Conservation (phyloP, 2,888 invertebrate species). For the Dynastes grantii region DNA sequence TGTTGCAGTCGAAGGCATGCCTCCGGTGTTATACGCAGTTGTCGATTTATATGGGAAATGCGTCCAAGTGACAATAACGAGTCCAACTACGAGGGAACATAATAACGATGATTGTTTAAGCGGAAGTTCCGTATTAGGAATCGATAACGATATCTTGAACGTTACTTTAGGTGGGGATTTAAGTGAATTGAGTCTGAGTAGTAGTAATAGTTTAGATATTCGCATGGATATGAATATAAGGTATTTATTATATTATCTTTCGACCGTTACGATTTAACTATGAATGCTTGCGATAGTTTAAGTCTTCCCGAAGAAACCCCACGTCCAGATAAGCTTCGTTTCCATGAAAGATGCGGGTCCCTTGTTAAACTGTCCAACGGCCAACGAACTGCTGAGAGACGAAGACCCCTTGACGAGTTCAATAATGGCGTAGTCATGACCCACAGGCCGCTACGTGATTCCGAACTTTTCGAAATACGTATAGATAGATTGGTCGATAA, state of each 20-base stretch:
- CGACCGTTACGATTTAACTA: neutral
- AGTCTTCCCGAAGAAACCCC: constrained; percentile 66
- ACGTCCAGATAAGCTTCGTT: constrained; percentile 79
- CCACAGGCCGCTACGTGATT: constrained; percentile 87
- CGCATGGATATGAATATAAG: constrained; percentile 70
- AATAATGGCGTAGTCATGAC: constrained; percentile 98
- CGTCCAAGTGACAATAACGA: constrained; percentile 81
- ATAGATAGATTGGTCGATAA: constrained; percentile 95
- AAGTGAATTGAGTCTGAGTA: constrained; percentile 69
- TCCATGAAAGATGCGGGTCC: constrained; percentile 91
- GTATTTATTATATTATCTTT: constrained; percentile 55
- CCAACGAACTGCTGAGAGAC: constrained; percentile 88
- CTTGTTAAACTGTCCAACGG: constrained; percentile 89
- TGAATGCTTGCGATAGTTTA: constrained; percentile 58
- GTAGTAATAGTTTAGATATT: constrained; percentile 70
- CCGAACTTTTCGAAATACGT: constrained; percentile 95
- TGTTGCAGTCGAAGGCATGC: constrained; percentile 86
- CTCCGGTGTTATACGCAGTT: constrained; percentile 82
- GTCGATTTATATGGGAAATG: constrained; percentile 89
- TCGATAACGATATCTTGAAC: constrained; percentile 69
- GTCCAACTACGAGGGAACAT: constrained; percentile 69
- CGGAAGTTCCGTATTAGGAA: constrained; percentile 69
- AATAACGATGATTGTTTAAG: constrained; percentile 71
- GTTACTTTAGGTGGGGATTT: constrained; percentile 69
- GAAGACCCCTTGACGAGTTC: constrained; percentile 92